Percentiles rank a stretch among this genome's conserved stretches.
These are phyloP conservation scores for Crepidodera aurea DNA, from an alignment of 2,888 invertebrate species.

Conservation along the genomic window DNA sequence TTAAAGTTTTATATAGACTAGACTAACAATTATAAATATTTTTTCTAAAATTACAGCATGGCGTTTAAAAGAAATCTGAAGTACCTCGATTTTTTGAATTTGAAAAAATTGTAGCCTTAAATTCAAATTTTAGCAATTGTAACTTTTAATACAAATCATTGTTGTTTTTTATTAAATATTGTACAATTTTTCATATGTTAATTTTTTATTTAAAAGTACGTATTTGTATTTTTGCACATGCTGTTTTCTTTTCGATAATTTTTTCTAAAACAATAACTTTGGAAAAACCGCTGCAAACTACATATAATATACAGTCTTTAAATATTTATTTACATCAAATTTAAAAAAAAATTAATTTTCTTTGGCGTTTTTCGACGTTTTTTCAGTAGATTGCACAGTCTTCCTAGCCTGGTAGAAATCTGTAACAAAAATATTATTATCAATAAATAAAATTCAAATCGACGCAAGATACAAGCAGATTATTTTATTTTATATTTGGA, in stretches of 20 bases:
- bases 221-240: background rate
- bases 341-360: conserved; percentile 26
- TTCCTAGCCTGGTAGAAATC: conserved; percentile 67
- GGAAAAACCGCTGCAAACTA: conserved; percentile 34
- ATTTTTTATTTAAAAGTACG: background rate
- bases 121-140: too few species aligned
- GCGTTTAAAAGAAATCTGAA: background rate
- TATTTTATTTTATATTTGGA: too few species aligned
- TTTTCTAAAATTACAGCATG: background rate
- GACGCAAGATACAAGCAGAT: too few species aligned
- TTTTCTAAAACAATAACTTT: conserved; percentile 35
- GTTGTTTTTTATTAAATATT: too few species aligned
- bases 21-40: conserved; percentile 22
- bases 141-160: too few species aligned
- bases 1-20: conserved; percentile 11
- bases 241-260: conserved; percentile 1
- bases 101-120: too few species aligned
- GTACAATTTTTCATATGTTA: too few species aligned
- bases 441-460: too few species aligned
- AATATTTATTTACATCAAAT: conserved; percentile 21
- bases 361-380: conserved; percentile 28
- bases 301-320: conserved; percentile 37
- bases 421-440: conserved; percentile 62
- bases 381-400: conserved; percentile 51
- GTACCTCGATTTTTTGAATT: too few species aligned